phyloP scores from a whole-genome alignment of 2,888 invertebrate species.

The Allacma fusca region DNA sequence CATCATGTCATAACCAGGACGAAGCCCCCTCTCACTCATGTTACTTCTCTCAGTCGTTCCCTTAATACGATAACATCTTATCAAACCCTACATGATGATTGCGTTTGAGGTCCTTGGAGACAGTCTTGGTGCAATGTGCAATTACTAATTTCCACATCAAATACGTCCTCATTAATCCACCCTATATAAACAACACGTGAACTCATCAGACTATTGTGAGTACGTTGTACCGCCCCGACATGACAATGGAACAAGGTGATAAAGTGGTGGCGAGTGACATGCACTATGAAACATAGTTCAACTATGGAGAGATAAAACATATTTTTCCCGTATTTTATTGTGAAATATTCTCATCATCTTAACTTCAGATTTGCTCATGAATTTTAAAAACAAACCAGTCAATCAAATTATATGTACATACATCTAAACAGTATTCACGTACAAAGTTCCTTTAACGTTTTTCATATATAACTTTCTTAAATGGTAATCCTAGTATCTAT shows the following conservation, averaged over 20 bases:
- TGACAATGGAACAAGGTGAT: too few relatives aligned
- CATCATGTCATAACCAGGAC: slow-evolving; percentile 34
- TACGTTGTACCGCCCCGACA: too few relatives aligned
- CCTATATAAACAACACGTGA: not conserved
- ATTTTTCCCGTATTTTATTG: not conserved
- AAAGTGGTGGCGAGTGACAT: too few relatives aligned
- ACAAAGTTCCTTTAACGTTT: slow-evolving; percentile 17
- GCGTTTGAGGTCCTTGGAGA: slow-evolving; percentile 1
- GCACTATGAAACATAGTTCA: not conserved
- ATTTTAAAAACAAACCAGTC: slow-evolving; percentile 13
- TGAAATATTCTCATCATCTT: slow-evolving; percentile 13
- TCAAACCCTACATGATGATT: slow-evolving; percentile 13
- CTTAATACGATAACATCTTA: slow-evolving; percentile 2
- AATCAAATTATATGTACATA: not conserved
- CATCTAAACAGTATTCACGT: slow-evolving; percentile 6
- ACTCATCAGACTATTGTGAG: too few relatives aligned
- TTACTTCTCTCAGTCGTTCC: not conserved
- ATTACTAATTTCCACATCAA: slow-evolving; percentile 16
- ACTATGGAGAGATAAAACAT: not conserved
- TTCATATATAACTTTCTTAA: slow-evolving; percentile 11
- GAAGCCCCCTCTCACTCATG: slow-evolving; percentile 13
- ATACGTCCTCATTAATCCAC: slow-evolving; percentile 5
- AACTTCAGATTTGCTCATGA: not conserved
- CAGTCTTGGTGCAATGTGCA: not conserved
- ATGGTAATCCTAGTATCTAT: slow-evolving; percentile 5